Percentiles rank a stretch among this genome's conserved stretches.
Evolutionary conservation across 2,113 vertebrate genomes (phyloP).

Genomic region (Neogale vison): DNA sequence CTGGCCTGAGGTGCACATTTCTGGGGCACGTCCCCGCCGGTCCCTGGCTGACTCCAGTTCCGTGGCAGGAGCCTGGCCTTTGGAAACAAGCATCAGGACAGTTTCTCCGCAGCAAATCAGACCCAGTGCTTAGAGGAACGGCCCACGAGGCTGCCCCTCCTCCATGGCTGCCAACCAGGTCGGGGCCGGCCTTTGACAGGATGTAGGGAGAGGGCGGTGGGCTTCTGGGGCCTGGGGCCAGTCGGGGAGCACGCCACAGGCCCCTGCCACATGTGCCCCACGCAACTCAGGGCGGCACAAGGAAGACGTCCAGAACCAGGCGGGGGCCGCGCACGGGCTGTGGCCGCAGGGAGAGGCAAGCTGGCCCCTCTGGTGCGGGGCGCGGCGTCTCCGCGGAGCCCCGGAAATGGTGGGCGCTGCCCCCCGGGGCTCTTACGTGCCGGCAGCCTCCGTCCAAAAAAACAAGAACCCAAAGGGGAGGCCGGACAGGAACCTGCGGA

Average conservation of each 20-base stretch:
- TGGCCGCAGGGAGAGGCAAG: not conserved
- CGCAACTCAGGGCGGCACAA: fast-evolving
- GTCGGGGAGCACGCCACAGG: not conserved
- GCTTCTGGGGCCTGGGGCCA: no score
- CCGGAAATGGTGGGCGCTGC: fast-evolving
- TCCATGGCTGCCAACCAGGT: not conserved
- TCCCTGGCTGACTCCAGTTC: not conserved
- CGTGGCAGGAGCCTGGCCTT: fast-evolving
- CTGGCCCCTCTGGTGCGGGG: fast-evolving
- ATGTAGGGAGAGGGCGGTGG: no score
- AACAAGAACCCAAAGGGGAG: fast-evolving
- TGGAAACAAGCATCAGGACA: fast-evolving
- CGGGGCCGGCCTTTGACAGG: no score
- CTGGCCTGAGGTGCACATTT: not conserved
- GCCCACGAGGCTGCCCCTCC: not conserved
- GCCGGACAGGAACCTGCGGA: fast-evolving
- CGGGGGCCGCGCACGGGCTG: not conserved
- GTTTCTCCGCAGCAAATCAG: not conserved
- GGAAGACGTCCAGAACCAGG: not conserved
- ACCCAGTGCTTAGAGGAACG: not conserved
- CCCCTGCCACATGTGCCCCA: fast-evolving
- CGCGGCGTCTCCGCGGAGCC: fast-evolving
- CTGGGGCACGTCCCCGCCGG: no score
- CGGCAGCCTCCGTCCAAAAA: fast-evolving
- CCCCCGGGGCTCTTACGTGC: fast-evolving